These are phyloP conservation scores for Pocillopora meandrina DNA, from an alignment of 92 coral and sea anemone species.

Conservation along the genomic window DNA sequence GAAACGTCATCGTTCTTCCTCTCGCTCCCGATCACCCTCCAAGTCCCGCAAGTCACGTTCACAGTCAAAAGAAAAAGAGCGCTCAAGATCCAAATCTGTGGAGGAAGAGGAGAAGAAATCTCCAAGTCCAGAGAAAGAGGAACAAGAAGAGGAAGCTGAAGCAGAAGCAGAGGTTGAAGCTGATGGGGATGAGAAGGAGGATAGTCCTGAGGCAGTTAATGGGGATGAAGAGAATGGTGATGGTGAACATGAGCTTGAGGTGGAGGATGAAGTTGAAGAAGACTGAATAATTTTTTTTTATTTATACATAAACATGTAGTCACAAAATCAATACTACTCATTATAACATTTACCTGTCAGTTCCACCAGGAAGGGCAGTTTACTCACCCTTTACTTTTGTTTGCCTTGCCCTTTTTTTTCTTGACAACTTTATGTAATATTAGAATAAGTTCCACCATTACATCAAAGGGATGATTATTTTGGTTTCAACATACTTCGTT, in stretches of 20 bases:
- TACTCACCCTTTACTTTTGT: too few relatives aligned
- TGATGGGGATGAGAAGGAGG: conserved; percentile 68
- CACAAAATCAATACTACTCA: background rate
- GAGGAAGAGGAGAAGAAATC: conserved; percentile 70
- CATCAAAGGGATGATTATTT: too few relatives aligned
- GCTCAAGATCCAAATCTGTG: conserved; percentile 78
- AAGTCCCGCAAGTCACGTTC: conserved; percentile 83
- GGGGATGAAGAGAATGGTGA: conserved; percentile 69
- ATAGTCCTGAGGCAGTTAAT: conserved; percentile 50
- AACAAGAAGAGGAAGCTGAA: conserved; percentile 69
- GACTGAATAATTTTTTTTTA: conserved; percentile 13
- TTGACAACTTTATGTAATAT: too few relatives aligned
- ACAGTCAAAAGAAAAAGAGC: conserved; percentile 60
- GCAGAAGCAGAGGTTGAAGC: conserved; percentile 61
- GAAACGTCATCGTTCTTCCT: conserved; percentile 81
- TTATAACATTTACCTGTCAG: background rate
- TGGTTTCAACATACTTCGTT: too few relatives aligned
- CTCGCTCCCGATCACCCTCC: conserved; percentile 65
- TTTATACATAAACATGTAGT: too few relatives aligned
- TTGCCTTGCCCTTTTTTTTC: too few relatives aligned
- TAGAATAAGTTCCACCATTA: too few relatives aligned
- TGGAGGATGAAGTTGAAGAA: conserved; percentile 52
- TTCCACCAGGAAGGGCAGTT: too few relatives aligned
- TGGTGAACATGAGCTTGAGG: conserved; percentile 46
- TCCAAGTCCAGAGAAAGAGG: conserved; percentile 57